These are phyloP conservation scores for Poeciliopsis prolifica DNA, from an alignment of 2,113 vertebrate species.

Conservation along the genomic window DNA sequence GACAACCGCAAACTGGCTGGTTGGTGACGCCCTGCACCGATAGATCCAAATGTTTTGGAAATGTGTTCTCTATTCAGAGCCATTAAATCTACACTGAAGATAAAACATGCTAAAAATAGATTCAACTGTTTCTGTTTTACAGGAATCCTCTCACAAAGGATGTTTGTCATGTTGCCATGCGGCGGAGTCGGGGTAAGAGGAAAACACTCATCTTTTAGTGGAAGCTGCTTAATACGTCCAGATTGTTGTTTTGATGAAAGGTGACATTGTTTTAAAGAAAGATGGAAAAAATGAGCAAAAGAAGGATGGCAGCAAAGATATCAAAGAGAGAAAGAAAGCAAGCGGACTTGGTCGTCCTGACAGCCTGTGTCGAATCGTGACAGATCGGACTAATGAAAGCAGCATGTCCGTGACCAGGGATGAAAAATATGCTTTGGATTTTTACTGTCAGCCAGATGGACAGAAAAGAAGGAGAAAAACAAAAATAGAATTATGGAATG, in stretches of 20 bases:
- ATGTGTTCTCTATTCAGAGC: neutral
- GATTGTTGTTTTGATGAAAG: conserved; percentile 27
- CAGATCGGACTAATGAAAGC: conserved; percentile 64
- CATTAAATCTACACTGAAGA: neutral
- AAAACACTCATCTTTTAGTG: conserved; percentile 13
- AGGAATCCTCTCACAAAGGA: conserved; percentile 85
- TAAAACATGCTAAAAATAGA: neutral
- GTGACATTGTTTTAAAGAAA: conserved; percentile 50
- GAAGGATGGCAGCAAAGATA: conserved; percentile 35
- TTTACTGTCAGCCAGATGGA: conserved; percentile 57
- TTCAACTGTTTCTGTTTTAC: conserved; percentile 11
- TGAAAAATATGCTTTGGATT: conserved; percentile 65
- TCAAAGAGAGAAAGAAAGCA: conserved; percentile 66
- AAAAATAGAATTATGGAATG: conserved; percentile 23
- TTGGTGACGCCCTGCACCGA: conserved; percentile 35
- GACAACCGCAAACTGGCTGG: conserved; percentile 93
- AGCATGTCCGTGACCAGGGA: conserved; percentile 58
- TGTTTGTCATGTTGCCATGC: conserved; percentile 95
- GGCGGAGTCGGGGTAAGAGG: conserved; percentile 88
- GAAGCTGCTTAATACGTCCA: conserved; percentile 7
- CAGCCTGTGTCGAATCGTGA: conserved; percentile 62
- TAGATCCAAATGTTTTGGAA: neutral
- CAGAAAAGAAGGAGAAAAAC: conserved; percentile 36
- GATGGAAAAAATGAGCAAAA: conserved; percentile 21
- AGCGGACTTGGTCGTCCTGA: conserved; percentile 44